Conservation (phyloP, 2,797 vertebrate genomes). For the Lagodon rhomboides region DNA sequence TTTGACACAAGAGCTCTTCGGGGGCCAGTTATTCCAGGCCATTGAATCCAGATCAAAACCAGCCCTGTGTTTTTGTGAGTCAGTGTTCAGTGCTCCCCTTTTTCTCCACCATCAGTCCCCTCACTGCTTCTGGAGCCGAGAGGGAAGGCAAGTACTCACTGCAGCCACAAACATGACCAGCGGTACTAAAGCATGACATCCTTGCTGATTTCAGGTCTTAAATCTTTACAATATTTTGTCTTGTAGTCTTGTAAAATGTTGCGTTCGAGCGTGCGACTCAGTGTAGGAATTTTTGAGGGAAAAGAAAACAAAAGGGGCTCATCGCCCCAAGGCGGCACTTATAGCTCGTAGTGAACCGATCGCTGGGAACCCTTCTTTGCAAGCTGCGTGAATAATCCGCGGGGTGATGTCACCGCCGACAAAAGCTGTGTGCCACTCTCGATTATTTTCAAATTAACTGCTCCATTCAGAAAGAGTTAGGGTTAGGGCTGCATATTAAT, state of each 20-base stretch:
- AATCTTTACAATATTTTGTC: slow-evolving; percentile 21
- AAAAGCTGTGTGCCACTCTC: slow-evolving; percentile 70
- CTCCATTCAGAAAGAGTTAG: slow-evolving; percentile 58
- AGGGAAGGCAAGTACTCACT: slow-evolving; percentile 48
- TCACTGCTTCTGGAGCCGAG: slow-evolving; percentile 46
- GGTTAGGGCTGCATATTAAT: slow-evolving; percentile 62
- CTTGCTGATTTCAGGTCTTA: slow-evolving; percentile 12
- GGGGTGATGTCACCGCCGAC: slow-evolving; percentile 71
- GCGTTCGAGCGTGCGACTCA: slow-evolving; percentile 14
- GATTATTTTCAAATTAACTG: slow-evolving; percentile 80
- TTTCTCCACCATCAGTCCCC: slow-evolving; percentile 52
- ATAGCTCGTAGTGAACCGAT: slow-evolving; percentile 46
- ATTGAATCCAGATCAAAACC: slow-evolving; percentile 83
- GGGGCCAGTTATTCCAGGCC: slow-evolving; percentile 83
- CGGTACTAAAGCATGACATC: slow-evolving; percentile 25
- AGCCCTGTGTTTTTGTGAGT: slow-evolving; percentile 66
- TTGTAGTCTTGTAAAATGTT: slow-evolving; percentile 20
- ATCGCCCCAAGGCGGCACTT: slow-evolving; percentile 53
- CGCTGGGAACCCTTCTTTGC: slow-evolving; percentile 55
- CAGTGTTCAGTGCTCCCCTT: slow-evolving; percentile 38
- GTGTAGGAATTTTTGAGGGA: slow-evolving; percentile 21
- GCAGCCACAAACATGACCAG: slow-evolving; percentile 54
- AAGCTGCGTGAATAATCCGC: slow-evolving; percentile 64
- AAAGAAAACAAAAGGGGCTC: slow-evolving; percentile 32
- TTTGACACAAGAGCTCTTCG: slow-evolving; percentile 84